Evolutionary conservation across 53 echinoderm and acorn worm genomes (phyloP), one percentile per base, ranked within the genome.

Genomic region (Arbacia lixula): DNA sequence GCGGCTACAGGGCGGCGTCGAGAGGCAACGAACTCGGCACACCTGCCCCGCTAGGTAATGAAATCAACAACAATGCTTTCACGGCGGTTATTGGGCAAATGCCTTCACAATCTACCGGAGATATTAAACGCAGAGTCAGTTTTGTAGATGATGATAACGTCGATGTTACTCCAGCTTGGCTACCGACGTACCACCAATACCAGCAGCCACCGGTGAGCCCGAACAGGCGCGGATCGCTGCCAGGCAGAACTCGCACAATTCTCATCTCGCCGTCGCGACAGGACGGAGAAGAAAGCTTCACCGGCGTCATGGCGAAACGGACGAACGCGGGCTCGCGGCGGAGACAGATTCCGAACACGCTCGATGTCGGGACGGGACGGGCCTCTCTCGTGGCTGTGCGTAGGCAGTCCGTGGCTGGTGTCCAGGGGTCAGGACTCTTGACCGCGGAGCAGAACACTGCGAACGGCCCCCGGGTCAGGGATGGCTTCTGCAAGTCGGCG

Each of bases 291-390:
- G 8, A 10, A 12, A 57, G 57, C 57, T 57, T 46, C 8, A 10
- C 17, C 3, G 56, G 40, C 57, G 82, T 46, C 12, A 81, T 81
- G 82, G 64, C 82, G 82, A 64, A 64, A 49, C 49, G 82, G 30
- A 60, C 62, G 43, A 64, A 28, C 46, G 63, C 50, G 10, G 43
- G 3, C 3, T 46, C 63, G 8, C 82, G 65, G n/a, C 63, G 64
- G 10, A 63, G 63, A 43, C 82, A 62, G 32, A 12, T 50, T 2
- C 35, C 82, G 4, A 24, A n/a, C 65, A 21, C 27, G 30, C 27
- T 63, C 61, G 82, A 64, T 46, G 41, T 52, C 11, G 46, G 63
- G 16, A 63, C 30, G 50, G 25, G 63, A 24, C 27, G 28, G 24
- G 64, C 29, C 31, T 25, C 64, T 27, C 9, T 42, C 4, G 42